phyloP scores from a whole-genome alignment of 2,113 vertebrate species.

The Istiophorus platypterus region DNA sequence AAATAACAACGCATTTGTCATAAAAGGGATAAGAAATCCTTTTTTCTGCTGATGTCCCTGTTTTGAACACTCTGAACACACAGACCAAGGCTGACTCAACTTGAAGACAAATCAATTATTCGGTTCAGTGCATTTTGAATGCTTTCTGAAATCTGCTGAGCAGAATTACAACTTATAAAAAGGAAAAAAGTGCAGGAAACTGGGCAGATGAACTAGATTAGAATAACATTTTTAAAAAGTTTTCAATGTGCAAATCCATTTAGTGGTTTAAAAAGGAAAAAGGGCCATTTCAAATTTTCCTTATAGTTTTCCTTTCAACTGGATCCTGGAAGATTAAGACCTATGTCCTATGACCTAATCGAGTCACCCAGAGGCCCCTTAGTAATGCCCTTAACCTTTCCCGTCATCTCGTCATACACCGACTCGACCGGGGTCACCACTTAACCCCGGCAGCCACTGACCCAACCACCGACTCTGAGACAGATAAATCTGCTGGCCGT shows the following conservation, averaged over 20 bases:
- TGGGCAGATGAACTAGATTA: background rate
- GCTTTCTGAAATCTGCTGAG: background rate
- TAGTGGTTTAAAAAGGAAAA: background rate
- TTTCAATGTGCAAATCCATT: background rate
- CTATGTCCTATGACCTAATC: background rate
- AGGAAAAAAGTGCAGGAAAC: constrained; percentile 1
- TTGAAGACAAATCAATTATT: background rate
- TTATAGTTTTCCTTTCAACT: background rate
- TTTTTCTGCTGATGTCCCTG: too few relatives aligned
- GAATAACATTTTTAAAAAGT: background rate
- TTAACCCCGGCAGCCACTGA: constrained; percentile 38
- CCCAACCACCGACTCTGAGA: constrained; percentile 10
- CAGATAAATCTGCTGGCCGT: constrained; percentile 41
- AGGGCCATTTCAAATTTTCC: background rate
- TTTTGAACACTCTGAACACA: too few relatives aligned
- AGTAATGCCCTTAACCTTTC: constrained; percentile 45
- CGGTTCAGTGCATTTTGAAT: background rate
- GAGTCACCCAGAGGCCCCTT: background rate
- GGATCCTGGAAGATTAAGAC: background rate
- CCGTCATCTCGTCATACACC: constrained; percentile 53
- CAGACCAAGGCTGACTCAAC: background rate
- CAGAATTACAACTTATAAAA: background rate
- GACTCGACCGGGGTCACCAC: constrained; percentile 15
- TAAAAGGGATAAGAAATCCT: background rate
- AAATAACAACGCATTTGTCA: background rate